A percentile compares a stretch with the other conserved stretches of the same genome.
These are phyloP conservation scores for Falco cherrug DNA, from an alignment of 2,797 vertebrate species.

Conservation along the genomic window DNA sequence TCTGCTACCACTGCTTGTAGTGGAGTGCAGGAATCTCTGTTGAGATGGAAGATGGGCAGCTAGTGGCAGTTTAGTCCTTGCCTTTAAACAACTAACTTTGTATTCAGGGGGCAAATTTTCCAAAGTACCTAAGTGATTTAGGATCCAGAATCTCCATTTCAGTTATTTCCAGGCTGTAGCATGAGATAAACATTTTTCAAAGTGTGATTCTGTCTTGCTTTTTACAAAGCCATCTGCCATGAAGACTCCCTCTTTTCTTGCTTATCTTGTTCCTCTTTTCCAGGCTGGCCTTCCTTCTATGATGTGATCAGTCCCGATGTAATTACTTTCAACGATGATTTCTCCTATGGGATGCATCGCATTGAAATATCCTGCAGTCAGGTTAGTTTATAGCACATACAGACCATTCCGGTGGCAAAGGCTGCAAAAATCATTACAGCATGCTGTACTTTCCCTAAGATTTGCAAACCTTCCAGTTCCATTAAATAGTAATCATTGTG, in stretches of 20 bases:
- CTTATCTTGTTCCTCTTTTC: background rate
- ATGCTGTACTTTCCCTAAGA: background rate
- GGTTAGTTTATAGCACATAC: conserved; percentile 77
- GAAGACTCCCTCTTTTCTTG: background rate
- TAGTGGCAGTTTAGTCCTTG: background rate
- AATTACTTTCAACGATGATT: conserved; percentile 84
- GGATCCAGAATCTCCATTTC: background rate
- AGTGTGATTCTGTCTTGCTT: background rate
- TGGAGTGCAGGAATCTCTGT: background rate
- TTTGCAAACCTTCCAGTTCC: conserved; percentile 27
- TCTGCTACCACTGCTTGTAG: background rate
- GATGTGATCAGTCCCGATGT: conserved; percentile 86
- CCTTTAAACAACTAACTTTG: background rate
- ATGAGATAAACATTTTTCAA: background rate
- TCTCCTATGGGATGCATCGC: conserved; percentile 92
- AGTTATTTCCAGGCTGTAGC: background rate
- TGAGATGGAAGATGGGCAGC: background rate
- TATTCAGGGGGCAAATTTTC: background rate
- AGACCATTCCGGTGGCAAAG: conserved; percentile 8
- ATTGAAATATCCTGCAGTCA: conserved; percentile 92
- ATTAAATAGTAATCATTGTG: conserved; percentile 27
- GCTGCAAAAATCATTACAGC: conserved; percentile 41
- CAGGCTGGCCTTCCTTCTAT: conserved; percentile 96
- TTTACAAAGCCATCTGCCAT: background rate
- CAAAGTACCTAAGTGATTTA: background rate